Evolutionary conservation across 2,888 invertebrate species (phyloP).

Genomic region (Stenodema calcarata): DNA sequence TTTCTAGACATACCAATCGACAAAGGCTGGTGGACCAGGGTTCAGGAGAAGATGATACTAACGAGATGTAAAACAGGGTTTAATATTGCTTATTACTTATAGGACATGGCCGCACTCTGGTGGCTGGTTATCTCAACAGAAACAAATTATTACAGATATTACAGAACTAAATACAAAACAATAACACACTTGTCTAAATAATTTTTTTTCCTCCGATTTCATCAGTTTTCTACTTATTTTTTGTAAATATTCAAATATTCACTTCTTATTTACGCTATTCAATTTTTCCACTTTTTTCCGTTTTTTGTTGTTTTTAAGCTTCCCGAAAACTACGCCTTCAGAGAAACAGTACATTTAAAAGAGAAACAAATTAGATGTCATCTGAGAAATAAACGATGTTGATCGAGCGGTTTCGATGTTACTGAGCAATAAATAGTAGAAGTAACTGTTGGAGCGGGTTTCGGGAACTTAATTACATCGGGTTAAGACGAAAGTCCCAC

Average conservation of each 20-base stretch:
- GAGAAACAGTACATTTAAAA: neutral
- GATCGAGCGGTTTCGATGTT: neutral
- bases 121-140: constrained; percentile 45
- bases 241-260: neutral
- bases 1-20: no score
- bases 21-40: no score
- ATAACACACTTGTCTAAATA: constrained; percentile 26
- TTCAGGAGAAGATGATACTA: neutral
- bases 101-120: constrained; percentile 47
- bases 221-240: neutral
- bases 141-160: constrained; percentile 43
- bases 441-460: neutral
- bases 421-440: constrained; percentile 34
- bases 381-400: neutral
- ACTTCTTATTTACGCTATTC: neutral
- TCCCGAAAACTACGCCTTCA: neutral
- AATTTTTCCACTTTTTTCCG: neutral
- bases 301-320: neutral
- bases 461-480: constrained; percentile 4
- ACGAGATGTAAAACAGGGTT: constrained; percentile 33
- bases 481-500: neutral
- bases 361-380: neutral
- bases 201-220: neutral
- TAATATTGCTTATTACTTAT: constrained; percentile 44
- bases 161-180: constrained; percentile 46